A percentile compares a stretch with the other conserved stretches of the same genome.
These are phyloP conservation scores for Zaprionus tsacasi DNA, from an alignment of 1,140 invertebrate species.

Conservation along the genomic window DNA sequence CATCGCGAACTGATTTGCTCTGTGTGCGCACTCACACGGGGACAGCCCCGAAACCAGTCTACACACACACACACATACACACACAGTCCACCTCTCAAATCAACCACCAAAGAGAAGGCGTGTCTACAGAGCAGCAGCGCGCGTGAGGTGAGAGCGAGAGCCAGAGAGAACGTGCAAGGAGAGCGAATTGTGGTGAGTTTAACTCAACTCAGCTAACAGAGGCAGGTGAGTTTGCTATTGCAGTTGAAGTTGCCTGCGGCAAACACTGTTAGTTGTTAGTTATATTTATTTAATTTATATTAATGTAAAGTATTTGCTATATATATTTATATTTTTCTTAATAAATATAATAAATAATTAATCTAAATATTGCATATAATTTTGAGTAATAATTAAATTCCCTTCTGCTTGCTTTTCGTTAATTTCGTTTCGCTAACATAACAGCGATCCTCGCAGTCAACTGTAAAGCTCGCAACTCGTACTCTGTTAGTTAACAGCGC, in stretches of 20 bases:
- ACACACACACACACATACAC: constrained; percentile 6
- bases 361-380: no score
- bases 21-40: constrained; percentile 33
- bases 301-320: no score
- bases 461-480: background rate
- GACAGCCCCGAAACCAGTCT: constrained; percentile 38
- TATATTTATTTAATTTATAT: no score
- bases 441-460: background rate
- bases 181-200: constrained; percentile 31
- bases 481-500: constrained; percentile 38
- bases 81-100: background rate
- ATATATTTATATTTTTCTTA: no score
- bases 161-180: constrained; percentile 9
- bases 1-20: constrained; percentile 51
- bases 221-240: constrained; percentile 23
- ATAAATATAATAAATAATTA: no score
- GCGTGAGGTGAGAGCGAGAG: background rate
- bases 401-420: background rate
- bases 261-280: no score
- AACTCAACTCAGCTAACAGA: constrained; percentile 21
- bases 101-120: constrained; percentile 47
- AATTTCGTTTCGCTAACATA: no score
- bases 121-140: constrained; percentile 16
- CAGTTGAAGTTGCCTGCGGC: background rate
- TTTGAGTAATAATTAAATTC: no score